Evolutionary conservation across 2,113 vertebrate species (phyloP).

Genomic region (Pituophis catenifer): DNA sequence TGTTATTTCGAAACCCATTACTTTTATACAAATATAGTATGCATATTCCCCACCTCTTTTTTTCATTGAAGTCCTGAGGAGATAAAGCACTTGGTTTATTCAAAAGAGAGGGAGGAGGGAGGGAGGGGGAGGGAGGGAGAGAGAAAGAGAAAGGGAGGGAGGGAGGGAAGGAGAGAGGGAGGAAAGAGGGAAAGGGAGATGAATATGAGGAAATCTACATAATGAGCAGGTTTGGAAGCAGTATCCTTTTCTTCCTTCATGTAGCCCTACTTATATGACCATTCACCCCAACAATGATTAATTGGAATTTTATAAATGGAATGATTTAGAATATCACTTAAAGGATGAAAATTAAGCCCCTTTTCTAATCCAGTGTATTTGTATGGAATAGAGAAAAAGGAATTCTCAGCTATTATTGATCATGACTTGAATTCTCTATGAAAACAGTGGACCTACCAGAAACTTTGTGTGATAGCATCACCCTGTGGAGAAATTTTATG

Average conservation of each 20-base stretch:
- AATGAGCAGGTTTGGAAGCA: neutral
- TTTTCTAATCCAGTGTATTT: neutral
- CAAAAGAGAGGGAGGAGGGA: neutral
- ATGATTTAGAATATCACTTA: neutral
- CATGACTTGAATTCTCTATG: neutral
- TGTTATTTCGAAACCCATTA: neutral
- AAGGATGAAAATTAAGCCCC: neutral
- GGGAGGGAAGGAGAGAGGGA: too few relatives aligned
- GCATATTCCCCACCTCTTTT: neutral
- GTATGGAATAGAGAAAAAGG: neutral
- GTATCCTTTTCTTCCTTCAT: neutral
- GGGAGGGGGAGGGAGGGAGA: neutral
- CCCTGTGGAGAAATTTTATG: conserved; percentile 8
- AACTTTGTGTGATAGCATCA: conserved; percentile 15
- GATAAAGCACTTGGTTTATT: neutral
- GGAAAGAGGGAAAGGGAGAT: too few relatives aligned
- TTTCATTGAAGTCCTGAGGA: neutral
- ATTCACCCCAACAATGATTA: neutral
- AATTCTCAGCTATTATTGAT: neutral
- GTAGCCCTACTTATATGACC: neutral
- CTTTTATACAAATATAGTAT: neutral
- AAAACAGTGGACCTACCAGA: neutral
- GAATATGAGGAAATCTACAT: neutral
- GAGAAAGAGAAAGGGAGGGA: neutral
- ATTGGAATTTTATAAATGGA: neutral